Conservation (phyloP, 2,113 vertebrate species). For the Pedionomus torquatus region DNA sequence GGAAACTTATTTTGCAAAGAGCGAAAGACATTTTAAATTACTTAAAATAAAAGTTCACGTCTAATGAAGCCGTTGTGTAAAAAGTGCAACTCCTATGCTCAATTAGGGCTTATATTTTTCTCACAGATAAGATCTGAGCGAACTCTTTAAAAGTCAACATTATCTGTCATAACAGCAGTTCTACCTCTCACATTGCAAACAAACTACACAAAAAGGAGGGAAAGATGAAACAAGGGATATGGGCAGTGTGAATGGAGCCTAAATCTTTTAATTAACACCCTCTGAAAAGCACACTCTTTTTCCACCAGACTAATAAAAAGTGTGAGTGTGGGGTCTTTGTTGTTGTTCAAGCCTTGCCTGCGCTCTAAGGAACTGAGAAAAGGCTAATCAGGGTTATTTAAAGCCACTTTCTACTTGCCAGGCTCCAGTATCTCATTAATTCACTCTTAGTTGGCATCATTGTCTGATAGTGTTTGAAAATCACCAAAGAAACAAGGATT, state of each 20-base stretch:
- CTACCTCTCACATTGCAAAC: conserved; percentile 75
- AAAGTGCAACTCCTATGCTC: conserved; percentile 80
- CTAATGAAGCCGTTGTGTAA: conserved; percentile 37
- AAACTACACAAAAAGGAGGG: conserved; percentile 64
- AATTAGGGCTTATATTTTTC: conserved; percentile 81
- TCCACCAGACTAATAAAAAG: conserved; percentile 89
- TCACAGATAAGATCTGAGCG: conserved; percentile 62
- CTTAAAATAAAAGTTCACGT: conserved; percentile 28
- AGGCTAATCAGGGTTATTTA: conserved; percentile 88
- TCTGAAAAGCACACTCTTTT: conserved; percentile 90
- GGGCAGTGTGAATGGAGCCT: conserved; percentile 80
- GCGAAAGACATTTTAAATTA: background rate
- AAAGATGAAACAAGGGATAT: conserved; percentile 74
- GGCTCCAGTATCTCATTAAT: conserved; percentile 87
- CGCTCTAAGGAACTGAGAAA: conserved; percentile 68
- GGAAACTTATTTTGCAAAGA: background rate
- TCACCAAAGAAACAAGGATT: conserved; percentile 91
- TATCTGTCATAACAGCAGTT: conserved; percentile 80
- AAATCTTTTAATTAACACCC: conserved; percentile 95
- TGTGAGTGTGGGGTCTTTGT: conserved; percentile 85
- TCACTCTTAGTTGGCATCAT: conserved; percentile 87
- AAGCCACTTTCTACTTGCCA: conserved; percentile 82
- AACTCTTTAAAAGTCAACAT: conserved; percentile 83
- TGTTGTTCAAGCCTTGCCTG: conserved; percentile 73
- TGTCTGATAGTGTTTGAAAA: conserved; percentile 89